A percentile compares a stretch with the other conserved stretches of the same genome.
Evolutionary conservation across 2,888 invertebrate species (phyloP).

Genomic region (Watsonalla cultraria): DNA sequence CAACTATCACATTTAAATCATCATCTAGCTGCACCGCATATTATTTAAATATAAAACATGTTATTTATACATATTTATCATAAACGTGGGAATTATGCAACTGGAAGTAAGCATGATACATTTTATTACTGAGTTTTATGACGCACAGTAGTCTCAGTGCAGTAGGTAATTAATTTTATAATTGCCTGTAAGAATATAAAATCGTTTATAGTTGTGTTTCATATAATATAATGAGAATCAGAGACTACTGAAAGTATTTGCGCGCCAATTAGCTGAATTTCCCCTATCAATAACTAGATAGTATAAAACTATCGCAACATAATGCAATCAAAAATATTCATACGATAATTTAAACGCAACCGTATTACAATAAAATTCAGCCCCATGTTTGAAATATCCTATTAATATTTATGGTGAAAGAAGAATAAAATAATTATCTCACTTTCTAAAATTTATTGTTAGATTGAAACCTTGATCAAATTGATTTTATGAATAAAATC

Average conservation of each 20-base stretch:
- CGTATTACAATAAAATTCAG: no score
- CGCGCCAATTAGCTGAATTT: constrained; percentile 45
- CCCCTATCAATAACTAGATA: no score
- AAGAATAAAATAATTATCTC: background rate
- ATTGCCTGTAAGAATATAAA: constrained; percentile 32
- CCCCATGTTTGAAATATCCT: no score
- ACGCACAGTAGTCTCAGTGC: constrained; percentile 25
- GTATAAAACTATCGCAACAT: no score
- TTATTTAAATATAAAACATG: constrained; percentile 21
- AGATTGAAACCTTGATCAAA: no score
- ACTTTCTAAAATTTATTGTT: background rate
- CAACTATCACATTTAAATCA: constrained; percentile 5
- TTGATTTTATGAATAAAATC: background rate
- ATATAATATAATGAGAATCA: constrained; percentile 10
- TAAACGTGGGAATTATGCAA: constrained; percentile 30
- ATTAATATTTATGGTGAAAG: no score
- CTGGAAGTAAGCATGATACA: constrained; percentile 16
- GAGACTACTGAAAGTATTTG: constrained; percentile 38
- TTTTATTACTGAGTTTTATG: constrained; percentile 24
- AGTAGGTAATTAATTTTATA: constrained; percentile 28
- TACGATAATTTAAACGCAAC: no score
- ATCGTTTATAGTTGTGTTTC: constrained; percentile 20
- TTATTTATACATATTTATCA: constrained; percentile 24
- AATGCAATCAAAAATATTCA: no score
- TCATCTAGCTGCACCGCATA: no score